A percentile compares a stretch with the other conserved stretches of the same genome.
Conservation (phyloP, 1,140 invertebrate species). For the Idris sp. region DNA sequence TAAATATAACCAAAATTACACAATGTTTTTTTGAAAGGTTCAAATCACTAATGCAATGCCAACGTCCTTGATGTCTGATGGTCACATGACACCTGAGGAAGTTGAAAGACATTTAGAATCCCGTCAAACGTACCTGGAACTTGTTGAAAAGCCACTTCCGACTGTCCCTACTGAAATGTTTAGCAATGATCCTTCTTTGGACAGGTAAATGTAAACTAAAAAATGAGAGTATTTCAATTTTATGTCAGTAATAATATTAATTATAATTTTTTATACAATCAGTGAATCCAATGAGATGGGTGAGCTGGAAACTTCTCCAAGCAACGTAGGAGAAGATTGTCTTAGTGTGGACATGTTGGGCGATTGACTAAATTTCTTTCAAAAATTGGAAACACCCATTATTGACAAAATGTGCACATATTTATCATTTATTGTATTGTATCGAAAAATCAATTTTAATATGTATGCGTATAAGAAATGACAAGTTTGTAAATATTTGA, state of each 20-base stretch:
- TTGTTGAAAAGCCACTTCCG: slow-evolving; percentile 90
- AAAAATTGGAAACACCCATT: slow-evolving; percentile 54
- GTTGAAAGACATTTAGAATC: slow-evolving; percentile 93
- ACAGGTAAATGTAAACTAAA: slow-evolving; percentile 80
- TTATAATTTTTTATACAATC: too few species aligned
- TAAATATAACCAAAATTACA: too few species aligned
- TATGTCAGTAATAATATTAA: too few species aligned
- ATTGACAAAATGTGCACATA: slow-evolving; percentile 38
- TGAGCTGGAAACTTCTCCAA: slow-evolving; percentile 87
- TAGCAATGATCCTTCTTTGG: slow-evolving; percentile 91
- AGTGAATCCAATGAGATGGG: slow-evolving; percentile 89
- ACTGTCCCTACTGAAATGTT: slow-evolving; percentile 95
- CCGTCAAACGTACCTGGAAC: slow-evolving; percentile 87
- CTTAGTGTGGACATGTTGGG: slow-evolving; percentile 82
- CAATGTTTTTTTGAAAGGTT: slow-evolving; percentile 52
- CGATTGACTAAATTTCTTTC: slow-evolving; percentile 67
- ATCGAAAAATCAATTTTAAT: slow-evolving; percentile 23
- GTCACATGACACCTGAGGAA: slow-evolving; percentile 94
- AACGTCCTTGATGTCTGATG: slow-evolving; percentile 82
- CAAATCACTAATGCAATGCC: slow-evolving; percentile 70
- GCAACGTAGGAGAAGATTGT: slow-evolving; percentile 83
- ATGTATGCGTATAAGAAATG: slow-evolving; percentile 12
- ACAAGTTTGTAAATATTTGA: slow-evolving; percentile 50
- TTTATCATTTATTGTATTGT: slow-evolving; percentile 25
- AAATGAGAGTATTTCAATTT: too few species aligned